These are phyloP conservation scores for Eupristina koningsbergeri DNA, from an alignment of 1,140 invertebrate genomes.

Conservation along the genomic window DNA sequence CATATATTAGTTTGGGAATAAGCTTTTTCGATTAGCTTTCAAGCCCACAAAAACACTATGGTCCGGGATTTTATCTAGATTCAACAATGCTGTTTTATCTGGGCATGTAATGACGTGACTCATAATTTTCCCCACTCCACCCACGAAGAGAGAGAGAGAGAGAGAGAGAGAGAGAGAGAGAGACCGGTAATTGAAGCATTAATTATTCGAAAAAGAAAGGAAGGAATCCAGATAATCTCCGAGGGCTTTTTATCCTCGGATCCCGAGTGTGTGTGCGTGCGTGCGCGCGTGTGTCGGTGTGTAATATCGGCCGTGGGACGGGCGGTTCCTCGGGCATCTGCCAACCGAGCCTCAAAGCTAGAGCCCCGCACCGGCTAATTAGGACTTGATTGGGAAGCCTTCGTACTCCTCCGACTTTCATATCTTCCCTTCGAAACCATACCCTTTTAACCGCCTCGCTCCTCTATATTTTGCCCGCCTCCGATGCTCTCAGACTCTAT, in stretches of 20 bases:
- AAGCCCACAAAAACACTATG: no score
- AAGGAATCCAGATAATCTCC: constrained; percentile 33
- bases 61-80: constrained; percentile 32
- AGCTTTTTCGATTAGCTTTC: constrained; percentile 4
- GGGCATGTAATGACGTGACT: neutral
- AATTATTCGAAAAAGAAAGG: constrained; percentile 44
- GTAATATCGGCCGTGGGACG: constrained; percentile 31
- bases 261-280: constrained; percentile 3
- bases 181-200: constrained; percentile 43
- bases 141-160: neutral
- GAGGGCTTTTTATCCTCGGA: constrained; percentile 11
- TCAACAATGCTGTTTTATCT: constrained; percentile 19
- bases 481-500: constrained; percentile 6
- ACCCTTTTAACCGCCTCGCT: constrained; percentile 45
- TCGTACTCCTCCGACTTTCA: constrained; percentile 40
- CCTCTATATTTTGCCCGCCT: constrained; percentile 32
- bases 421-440: constrained; percentile 9
- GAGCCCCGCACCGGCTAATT: constrained; percentile 62
- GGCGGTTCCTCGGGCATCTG: constrained; percentile 14
- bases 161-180: no score
- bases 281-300: constrained; percentile 24
- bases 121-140: constrained; percentile 29
- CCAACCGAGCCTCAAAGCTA: neutral
- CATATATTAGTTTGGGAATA: neutral
- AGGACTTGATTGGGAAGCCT: constrained; percentile 64